Base-by-base conservation (phyloP, 2,888 invertebrate species). In the Eupithecia subfuscata region DNA sequence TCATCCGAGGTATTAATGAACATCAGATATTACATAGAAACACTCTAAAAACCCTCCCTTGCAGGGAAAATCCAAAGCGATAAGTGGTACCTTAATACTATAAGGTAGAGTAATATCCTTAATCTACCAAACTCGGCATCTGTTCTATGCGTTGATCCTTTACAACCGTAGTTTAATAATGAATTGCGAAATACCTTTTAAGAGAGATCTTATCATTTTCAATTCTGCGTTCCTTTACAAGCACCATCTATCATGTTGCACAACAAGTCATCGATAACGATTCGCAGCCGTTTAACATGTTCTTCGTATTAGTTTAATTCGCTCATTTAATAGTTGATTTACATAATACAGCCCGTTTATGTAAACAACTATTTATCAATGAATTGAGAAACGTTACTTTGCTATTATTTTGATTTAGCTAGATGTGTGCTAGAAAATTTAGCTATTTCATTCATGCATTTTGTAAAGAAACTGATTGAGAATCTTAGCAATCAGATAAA, bases 211-310 rank as follows among this genome's bases (percentile, higher is more conserved):
- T 69, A 73, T 69, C 69, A 48, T 69, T 69, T 43, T 40, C 68
- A 68, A 48, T 64, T 63, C 4, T 45, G n/a, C 63, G 65, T 43
- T 75, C 43, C 30, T 60, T 75, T 70, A 75, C 48, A 9, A 69
- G 18, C 67, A 25, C 18, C 83, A 84, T 87, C 81, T 82, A 84
- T 87, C 85, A 83, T 81, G 79, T 87, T 84, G 79, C 80, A 76
- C 78, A 86, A 86, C 79, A 80, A 79, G 71, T 67, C 76, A 71
- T 75, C 78, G 81, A 83, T 85, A 84, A 81, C 79, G 79, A 80
- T 82, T 81, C 80, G 70, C 43, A 8, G 56, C 70, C 45, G 76
- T 80, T 80, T 81, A 81, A 81, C 82, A 80, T 81, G 74, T 79
- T 80, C 25, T 40, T 43, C 68, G 40, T 81, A 82, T 86, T 86